A percentile compares a stretch with the other conserved stretches of the same genome.
Conservation (phyloP, 2,113 vertebrate genomes). For the Silurus meridionalis region DNA sequence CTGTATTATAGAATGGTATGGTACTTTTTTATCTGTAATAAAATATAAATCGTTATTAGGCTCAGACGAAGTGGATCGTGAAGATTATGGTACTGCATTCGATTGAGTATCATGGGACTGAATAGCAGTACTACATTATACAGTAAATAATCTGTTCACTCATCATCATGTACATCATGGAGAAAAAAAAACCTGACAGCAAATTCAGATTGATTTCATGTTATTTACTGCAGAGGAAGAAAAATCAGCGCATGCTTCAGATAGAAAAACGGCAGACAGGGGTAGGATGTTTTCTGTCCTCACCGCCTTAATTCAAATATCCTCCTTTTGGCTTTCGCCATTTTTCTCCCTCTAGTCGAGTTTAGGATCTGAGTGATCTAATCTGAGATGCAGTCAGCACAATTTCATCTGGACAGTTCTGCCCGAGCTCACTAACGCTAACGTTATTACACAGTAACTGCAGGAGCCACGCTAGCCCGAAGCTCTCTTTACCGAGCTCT, state of each 20-base stretch:
- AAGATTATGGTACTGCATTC: no score
- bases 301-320: slow-evolving; percentile 15
- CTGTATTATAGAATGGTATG: not conserved
- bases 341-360: slow-evolving; percentile 36
- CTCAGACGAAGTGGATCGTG: not conserved
- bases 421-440: slow-evolving; percentile 22
- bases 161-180: not conserved
- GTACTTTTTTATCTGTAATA: not conserved
- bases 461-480: slow-evolving; percentile 24
- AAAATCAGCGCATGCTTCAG: not conserved
- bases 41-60: not conserved
- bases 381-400: slow-evolving; percentile 34
- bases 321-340: slow-evolving; percentile 11
- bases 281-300: not conserved
- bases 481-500: not conserved
- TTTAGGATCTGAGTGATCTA: slow-evolving; percentile 35
- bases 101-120: not conserved
- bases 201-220: not conserved
- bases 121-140: not conserved
- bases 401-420: slow-evolving; percentile 27
- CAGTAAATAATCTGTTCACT: not conserved
- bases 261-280: not conserved
- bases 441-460: slow-evolving; percentile 14
- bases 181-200: not conserved
- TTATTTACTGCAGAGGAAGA: not conserved